phyloP scores from a whole-genome alignment of 1,140 invertebrate genomes.

The Gonioctena quinquepunctata region DNA sequence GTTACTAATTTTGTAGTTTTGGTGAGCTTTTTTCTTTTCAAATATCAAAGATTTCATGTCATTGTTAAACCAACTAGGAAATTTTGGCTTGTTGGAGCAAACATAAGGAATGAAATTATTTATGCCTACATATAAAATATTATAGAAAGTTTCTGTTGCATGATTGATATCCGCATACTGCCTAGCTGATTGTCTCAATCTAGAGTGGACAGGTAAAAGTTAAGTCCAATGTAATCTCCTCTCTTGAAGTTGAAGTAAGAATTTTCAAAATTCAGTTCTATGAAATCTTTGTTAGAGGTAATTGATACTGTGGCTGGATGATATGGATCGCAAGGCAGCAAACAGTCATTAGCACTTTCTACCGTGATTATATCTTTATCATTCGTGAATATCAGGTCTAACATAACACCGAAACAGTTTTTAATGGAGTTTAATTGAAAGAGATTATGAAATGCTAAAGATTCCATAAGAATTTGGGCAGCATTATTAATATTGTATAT shows the following conservation, averaged over 20 bases:
- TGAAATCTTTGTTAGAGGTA: background rate
- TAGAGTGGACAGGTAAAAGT: background rate
- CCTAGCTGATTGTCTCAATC: background rate
- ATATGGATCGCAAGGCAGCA: background rate
- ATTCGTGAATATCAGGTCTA: background rate
- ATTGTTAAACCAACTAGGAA: background rate
- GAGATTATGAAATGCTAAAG: background rate
- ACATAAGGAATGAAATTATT: background rate
- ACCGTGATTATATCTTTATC: background rate
- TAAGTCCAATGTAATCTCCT: background rate
- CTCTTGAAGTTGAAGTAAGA: background rate
- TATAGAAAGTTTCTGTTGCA: background rate
- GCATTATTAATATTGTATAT: background rate
- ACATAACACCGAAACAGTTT: background rate
- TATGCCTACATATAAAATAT: background rate
- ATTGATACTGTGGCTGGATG: background rate
- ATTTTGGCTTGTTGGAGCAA: background rate
- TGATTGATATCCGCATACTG: background rate
- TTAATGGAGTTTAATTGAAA: background rate
- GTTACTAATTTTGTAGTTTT: background rate
- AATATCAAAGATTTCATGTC: background rate
- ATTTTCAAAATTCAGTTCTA: background rate
- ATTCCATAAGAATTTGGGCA: background rate
- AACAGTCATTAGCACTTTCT: background rate
- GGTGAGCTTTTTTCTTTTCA: background rate